These are phyloP conservation scores for Oasisia sp. DNA, from an alignment of 2,888 invertebrate species.

Conservation along the genomic window DNA sequence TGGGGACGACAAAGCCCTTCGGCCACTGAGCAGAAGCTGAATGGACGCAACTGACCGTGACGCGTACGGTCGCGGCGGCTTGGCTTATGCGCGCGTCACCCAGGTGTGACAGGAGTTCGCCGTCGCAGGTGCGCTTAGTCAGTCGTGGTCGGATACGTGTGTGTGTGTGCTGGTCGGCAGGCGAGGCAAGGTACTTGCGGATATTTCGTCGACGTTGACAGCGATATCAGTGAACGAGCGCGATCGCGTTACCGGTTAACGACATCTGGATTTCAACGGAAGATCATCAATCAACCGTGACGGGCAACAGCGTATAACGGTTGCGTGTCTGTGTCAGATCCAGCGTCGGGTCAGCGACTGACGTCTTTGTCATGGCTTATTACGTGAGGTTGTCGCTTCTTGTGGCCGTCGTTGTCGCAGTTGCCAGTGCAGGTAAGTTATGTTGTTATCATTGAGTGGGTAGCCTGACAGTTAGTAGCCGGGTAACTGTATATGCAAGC, in stretches of 20 bases:
- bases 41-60: background rate
- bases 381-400: background rate
- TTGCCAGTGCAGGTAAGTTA: background rate
- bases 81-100: slow-evolving; percentile 10
- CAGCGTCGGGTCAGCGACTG: background rate
- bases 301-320: background rate
- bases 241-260: background rate
- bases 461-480: background rate
- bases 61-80: background rate
- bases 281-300: background rate
- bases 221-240: background rate
- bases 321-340: background rate
- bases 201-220: background rate
- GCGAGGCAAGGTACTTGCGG: background rate
- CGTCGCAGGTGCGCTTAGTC: background rate
- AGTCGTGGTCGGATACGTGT: background rate
- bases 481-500: background rate
- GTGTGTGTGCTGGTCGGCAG: background rate
- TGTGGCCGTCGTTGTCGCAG: background rate
- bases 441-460: background rate
- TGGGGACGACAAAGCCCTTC: background rate
- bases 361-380: slow-evolving; percentile 1
- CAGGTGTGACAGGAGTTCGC: background rate
- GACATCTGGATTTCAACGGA: background rate
- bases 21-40: background rate